Percentiles rank a stretch among this genome's conserved stretches.
Conservation (phyloP, 2,113 vertebrate genomes). For the Lepisosteus oculatus region DNA sequence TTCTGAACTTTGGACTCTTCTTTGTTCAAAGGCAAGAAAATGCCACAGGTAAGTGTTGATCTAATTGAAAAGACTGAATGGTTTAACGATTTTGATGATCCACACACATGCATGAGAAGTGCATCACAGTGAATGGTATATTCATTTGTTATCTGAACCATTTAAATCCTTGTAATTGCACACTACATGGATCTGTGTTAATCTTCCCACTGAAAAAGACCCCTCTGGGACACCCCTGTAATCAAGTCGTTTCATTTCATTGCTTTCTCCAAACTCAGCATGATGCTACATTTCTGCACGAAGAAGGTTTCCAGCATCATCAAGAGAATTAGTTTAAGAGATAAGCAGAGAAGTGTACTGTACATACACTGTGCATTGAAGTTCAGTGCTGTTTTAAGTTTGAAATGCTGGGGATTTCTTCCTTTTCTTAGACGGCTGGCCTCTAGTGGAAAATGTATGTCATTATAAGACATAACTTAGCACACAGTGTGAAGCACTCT, state of each 20-base stretch:
- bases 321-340: slow-evolving; percentile 7
- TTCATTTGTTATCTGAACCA: slow-evolving; percentile 3
- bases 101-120: background rate
- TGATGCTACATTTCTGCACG: slow-evolving; percentile 6
- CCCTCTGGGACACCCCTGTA: slow-evolving; percentile 16
- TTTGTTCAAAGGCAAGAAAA: no score
- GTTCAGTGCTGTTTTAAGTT: slow-evolving; percentile 11
- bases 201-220: background rate
- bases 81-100: background rate
- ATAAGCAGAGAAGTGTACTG: background rate
- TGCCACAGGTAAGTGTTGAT: background rate
- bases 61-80: slow-evolving; percentile 5
- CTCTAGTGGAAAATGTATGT: slow-evolving; percentile 12
- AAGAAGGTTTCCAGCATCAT: slow-evolving; percentile 1
- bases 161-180: slow-evolving; percentile 14
- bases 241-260: slow-evolving; percentile 24
- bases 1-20: no score
- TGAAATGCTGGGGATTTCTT: slow-evolving; percentile 1
- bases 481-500: background rate
- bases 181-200: slow-evolving; percentile 2
- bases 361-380: background rate
- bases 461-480: slow-evolving; percentile 1
- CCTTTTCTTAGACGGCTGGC: slow-evolving; percentile 2
- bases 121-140: slow-evolving; percentile 5
- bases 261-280: slow-evolving; percentile 22